Conservation (phyloP, 2,888 invertebrate genomes). For the Psococerastis gibbosa region DNA sequence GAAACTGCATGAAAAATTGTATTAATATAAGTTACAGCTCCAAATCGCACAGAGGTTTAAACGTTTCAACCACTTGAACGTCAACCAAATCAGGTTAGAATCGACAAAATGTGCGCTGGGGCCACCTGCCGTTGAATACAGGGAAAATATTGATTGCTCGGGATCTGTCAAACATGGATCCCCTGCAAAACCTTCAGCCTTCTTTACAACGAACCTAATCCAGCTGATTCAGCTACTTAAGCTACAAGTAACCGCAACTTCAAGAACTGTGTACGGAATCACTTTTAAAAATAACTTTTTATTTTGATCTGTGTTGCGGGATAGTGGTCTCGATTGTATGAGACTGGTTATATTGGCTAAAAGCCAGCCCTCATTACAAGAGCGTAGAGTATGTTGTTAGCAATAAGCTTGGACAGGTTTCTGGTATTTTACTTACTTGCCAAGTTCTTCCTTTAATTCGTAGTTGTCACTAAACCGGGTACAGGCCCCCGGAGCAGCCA, state of each 20-base stretch:
- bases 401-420: constrained; percentile 1
- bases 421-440: constrained; percentile 63
- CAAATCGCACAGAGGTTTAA: too few species aligned
- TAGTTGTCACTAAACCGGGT: constrained; percentile 99
- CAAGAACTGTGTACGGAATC: background rate
- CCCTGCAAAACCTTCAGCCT: too few species aligned
- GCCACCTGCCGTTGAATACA: background rate
- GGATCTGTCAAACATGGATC: too few species aligned
- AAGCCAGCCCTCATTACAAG: background rate
- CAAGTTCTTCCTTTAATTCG: constrained; percentile 98
- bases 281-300: constrained; percentile 10
- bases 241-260: too few species aligned
- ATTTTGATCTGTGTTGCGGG: constrained; percentile 7
- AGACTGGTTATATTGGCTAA: background rate
- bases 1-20: too few species aligned
- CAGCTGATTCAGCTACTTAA: too few species aligned
- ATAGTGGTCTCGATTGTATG: background rate
- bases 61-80: too few species aligned
- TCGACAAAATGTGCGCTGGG: background rate
- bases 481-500: constrained; percentile 79
- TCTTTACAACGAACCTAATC: too few species aligned
- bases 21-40: too few species aligned
- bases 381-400: constrained; percentile 1
- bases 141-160: background rate
- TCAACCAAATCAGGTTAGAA: background rate